Evolutionary conservation across 2,888 invertebrate genomes (phyloP), one percentile per base, ranked within the genome.

Genomic region (Cynaeus angustus): DNA sequence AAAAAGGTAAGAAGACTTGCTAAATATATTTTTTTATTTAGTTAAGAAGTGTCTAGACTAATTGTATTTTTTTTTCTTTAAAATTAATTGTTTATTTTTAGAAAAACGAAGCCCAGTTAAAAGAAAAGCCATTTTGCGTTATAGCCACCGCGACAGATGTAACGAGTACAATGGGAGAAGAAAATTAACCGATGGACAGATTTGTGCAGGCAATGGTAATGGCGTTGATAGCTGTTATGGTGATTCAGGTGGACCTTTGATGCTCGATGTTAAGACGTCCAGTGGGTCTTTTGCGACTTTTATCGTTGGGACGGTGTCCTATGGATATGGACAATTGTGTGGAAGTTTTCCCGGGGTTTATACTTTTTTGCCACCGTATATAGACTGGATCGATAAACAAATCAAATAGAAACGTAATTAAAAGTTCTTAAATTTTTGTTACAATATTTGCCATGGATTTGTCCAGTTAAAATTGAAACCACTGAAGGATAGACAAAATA

Each of bases 241-340:
- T 0, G 94, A 94, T 76, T 93, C 92, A 0, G 94, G 94, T 0
- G 93, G 93, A 2, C 93, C 94, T 0, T 83, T 94, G 3, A 93
- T 94, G 92, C 50, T 75, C 0, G 74, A 77, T 16, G 72, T 76
- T 14, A 86, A 83, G 73, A 82, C 83, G 45, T 84, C 85, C 73
- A 84, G 77, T 50, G 85, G 85, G 26, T 83, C 85, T 0, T 55
- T 38, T 58, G 84, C 87, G 0, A 91, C 90, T 89, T 88, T 88
- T 59, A 78, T 87, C 0, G 86, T 90, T 2, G 93, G 91, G 0
- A 85, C 93, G 0, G 91, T 92, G 0, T 92, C 92, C 14, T 91
- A 90, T 65, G 93, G 92, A 0, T 86, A 87, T 46, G 88, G 88
- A 0, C 91, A 90, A 65, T 91, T 91, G 0, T 86, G 87, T 75